Evolutionary conservation across 2,888 invertebrate genomes (phyloP).

Genomic region (Endomychus coccineus): DNA sequence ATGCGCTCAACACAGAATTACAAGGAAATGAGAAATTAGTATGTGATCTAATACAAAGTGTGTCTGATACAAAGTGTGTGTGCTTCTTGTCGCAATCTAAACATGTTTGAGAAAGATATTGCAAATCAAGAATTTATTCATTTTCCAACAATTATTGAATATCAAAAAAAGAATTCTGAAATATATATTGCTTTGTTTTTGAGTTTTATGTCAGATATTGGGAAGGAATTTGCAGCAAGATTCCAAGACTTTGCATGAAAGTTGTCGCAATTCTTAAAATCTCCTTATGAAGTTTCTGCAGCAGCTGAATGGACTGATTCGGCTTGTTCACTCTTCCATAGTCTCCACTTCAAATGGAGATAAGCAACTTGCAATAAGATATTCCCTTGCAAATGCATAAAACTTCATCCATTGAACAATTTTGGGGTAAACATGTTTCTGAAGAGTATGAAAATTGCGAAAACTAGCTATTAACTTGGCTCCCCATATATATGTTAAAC

Average conservation of each 20-base stretch:
- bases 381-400: too few relatives aligned
- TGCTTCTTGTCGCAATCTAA: slow-evolving; percentile 22
- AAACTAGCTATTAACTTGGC: too few relatives aligned
- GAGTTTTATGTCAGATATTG: slow-evolving; percentile 12
- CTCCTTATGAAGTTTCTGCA: slow-evolving; percentile 2
- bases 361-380: too few relatives aligned
- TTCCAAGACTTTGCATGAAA: slow-evolving; percentile 8
- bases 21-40: slow-evolving; percentile 21
- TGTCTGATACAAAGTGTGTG: too few relatives aligned
- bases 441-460: too few relatives aligned
- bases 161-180: slow-evolving; percentile 26
- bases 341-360: too few relatives aligned
- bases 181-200: slow-evolving; percentile 26
- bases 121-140: slow-evolving; percentile 12
- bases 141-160: slow-evolving; percentile 27
- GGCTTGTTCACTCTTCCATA: too few relatives aligned
- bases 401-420: too few relatives aligned
- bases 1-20: slow-evolving; percentile 22
- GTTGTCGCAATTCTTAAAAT: slow-evolving; percentile 3
- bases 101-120: slow-evolving; percentile 16
- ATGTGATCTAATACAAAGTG: slow-evolving; percentile 23
- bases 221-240: slow-evolving; percentile 5
- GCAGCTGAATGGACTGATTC: slow-evolving; percentile 2
- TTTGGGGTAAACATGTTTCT: too few relatives aligned
- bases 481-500: too few relatives aligned